These are phyloP conservation scores for Pimpla rufipes DNA, from an alignment of 2,888 invertebrate genomes.

Conservation along the genomic window DNA sequence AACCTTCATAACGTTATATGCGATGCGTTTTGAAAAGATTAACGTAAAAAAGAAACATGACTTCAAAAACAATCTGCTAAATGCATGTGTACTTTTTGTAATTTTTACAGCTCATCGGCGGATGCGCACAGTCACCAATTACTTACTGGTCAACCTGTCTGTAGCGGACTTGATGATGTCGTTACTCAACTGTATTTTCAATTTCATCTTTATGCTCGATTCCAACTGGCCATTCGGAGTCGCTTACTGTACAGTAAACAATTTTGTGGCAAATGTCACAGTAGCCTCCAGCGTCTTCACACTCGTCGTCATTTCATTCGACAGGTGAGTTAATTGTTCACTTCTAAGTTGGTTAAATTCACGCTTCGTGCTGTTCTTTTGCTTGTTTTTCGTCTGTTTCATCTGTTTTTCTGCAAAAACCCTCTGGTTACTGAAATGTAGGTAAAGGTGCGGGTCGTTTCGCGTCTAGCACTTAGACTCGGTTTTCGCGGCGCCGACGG, in stretches of 20 bases:
- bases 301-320: constrained; percentile 96
- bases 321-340: constrained; percentile 90
- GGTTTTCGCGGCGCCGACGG: too few species aligned
- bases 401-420: background rate
- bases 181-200: constrained; percentile 95
- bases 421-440: background rate
- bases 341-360: constrained; percentile 17
- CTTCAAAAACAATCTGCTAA: background rate
- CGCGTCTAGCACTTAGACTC: too few species aligned
- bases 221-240: constrained; percentile 96
- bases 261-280: constrained; percentile 96
- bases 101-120: constrained; percentile 90
- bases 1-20: background rate
- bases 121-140: constrained; percentile 96
- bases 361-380: background rate
- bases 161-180: constrained; percentile 95
- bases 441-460: background rate
- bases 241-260: constrained; percentile 95
- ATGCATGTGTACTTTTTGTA: constrained; percentile 4
- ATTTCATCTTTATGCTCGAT: constrained; percentile 95
- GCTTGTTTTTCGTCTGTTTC: background rate
- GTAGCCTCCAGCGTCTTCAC: constrained; percentile 98
- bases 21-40: background rate
- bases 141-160: constrained; percentile 95
- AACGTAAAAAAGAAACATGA: background rate